Base-by-base conservation (phyloP, 2,888 invertebrate species). In the Gymnoscelis rufifasciata region DNA sequence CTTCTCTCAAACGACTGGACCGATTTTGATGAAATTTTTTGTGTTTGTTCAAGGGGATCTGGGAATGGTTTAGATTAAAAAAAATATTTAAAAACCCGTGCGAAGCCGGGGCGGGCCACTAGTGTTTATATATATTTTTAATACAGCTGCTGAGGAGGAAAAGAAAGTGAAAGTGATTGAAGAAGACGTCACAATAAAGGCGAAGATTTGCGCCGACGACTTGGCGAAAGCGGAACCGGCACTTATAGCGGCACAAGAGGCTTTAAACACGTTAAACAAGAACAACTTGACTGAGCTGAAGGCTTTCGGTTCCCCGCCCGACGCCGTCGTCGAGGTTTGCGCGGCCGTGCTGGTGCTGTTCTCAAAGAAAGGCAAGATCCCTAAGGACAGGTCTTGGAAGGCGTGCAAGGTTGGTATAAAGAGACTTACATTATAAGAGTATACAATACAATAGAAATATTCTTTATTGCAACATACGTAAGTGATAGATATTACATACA, bases 351-450 rank as follows among this genome's bases (percentile, higher is more conserved):
- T 97, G 58, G 95, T 97, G 1, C 83, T 98, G n/a, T 92, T 97
- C 62, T 90, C 94, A 0, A 91, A 91, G 47, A 94, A 92, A 69
- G 95, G 95, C 2, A 96, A 95, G 79, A 90, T 97, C 42, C 95
- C 97, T 0, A 95, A 95, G 89, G 98, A 98, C 72, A 90, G 94
- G 54, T 95, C 94, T 15, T 98, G 98, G 98, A 97, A 97, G 73
- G 92, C 94, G 11, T 94, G 94, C 59, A 97, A 97, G 86, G 90
- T 90, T 66, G 43, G 54, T 36, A n/a, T n/a, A n/a, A n/a, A 31
- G 7, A 4, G 10, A 6, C 11, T 10, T n/a, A 27, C 10, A 7
- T 26, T 2, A 7, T 26, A 26, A 6, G 4, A 26, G 2, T 26
- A n/a, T 10, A 10, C 1, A 3, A 28, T 3, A 26, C 23, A 4